A percentile compares a stretch with the other conserved stretches of the same genome.
Evolutionary conservation across 1,140 invertebrate species (phyloP).

Genomic region (Nephotettix cincticeps): DNA sequence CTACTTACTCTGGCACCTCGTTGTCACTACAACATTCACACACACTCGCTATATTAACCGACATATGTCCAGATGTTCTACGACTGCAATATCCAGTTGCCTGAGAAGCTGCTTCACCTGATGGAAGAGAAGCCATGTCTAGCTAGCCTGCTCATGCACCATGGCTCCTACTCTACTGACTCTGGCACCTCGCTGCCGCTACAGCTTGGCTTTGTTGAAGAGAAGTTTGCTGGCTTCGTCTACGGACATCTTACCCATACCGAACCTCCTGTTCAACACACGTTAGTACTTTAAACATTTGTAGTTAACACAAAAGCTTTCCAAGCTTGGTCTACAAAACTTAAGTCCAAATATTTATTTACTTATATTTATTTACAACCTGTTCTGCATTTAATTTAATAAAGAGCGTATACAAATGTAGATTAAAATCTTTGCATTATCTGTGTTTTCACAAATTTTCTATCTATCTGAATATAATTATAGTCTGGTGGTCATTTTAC

Average conservation of each 20-base stretch:
- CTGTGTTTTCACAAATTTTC: too few species aligned
- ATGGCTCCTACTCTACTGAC: background rate
- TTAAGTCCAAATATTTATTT: too few species aligned
- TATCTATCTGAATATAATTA: too few species aligned
- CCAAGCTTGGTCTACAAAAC: background rate
- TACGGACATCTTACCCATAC: conserved; percentile 32
- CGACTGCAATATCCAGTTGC: conserved; percentile 26
- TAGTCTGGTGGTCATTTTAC: too few species aligned
- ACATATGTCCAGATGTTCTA: conserved; percentile 37
- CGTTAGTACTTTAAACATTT: conserved; percentile 25
- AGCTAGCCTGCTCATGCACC: conserved; percentile 19
- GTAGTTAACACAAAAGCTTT: background rate
- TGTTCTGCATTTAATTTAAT: too few species aligned
- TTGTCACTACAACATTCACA: background rate
- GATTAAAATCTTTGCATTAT: too few species aligned
- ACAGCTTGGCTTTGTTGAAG: conserved; percentile 28
- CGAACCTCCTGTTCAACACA: conserved; percentile 21
- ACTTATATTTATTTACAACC: too few species aligned
- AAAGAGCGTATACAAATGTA: too few species aligned
- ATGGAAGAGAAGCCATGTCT: conserved; percentile 23
- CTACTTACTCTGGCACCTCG: background rate
- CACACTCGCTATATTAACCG: too few species aligned
- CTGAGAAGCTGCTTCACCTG: conserved; percentile 24
- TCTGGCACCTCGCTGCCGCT: background rate
- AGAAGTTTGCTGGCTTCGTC: conserved; percentile 27